Conservation (phyloP, 1,140 invertebrate genomes). For the Ceratina calcarata region DNA sequence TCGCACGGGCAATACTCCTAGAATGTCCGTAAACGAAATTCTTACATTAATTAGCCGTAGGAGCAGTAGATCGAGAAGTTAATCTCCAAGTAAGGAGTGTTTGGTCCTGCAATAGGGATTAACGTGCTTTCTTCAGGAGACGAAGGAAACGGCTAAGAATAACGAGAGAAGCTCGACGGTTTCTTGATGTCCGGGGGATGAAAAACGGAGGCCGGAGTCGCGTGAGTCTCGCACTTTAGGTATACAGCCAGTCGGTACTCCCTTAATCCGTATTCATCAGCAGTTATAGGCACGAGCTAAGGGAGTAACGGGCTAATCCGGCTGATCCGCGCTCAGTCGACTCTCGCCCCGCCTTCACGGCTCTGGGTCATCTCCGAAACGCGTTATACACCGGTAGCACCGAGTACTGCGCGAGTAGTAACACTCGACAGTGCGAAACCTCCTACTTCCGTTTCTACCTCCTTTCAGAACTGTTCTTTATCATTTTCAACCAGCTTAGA, state of each 20-base stretch:
- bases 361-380: slow-evolving; percentile 66
- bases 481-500: slow-evolving; percentile 38
- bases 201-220: slow-evolving; percentile 51
- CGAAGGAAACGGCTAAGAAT: background rate
- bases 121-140: slow-evolving; percentile 35
- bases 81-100: slow-evolving; percentile 64
- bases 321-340: slow-evolving; percentile 69
- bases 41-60: slow-evolving; percentile 47
- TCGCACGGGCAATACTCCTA: background rate
- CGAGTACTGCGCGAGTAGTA: slow-evolving; percentile 24
- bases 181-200: slow-evolving; percentile 6
- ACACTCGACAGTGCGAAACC: slow-evolving; percentile 19
- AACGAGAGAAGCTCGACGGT: slow-evolving; percentile 15
- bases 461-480: slow-evolving; percentile 8
- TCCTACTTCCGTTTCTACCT: background rate
- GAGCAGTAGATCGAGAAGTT: slow-evolving; percentile 43
- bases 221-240: slow-evolving; percentile 54
- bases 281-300: slow-evolving; percentile 68
- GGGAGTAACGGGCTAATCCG: slow-evolving; percentile 68
- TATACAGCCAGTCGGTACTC: slow-evolving; percentile 63
- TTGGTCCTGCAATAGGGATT: slow-evolving; percentile 66
- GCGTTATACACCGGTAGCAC: slow-evolving; percentile 55
- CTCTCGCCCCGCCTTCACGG: slow-evolving; percentile 48
- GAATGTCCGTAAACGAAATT: slow-evolving; percentile 23
- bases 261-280: slow-evolving; percentile 73